Evolutionary conservation across 2,888 invertebrate genomes (phyloP), one percentile per base, ranked within the genome.

Genomic region (Epirrhoe tristata): DNA sequence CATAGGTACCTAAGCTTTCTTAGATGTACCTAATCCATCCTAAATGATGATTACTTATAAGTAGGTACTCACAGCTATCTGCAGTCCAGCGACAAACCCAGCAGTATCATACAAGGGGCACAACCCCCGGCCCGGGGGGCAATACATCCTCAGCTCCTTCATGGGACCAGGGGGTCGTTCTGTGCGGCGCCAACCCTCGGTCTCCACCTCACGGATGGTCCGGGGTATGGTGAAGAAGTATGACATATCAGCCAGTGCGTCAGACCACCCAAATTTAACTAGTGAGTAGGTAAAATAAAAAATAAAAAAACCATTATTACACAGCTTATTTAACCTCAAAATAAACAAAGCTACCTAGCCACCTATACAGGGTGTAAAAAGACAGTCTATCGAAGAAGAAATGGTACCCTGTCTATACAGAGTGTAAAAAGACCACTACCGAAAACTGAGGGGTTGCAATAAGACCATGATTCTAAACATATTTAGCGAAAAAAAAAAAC

Each of bases 261-360:
- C 87, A 0, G 93, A 87, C 90, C 91, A 93, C 4, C 93, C 93
- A 73, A 93, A 92, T 72, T 89, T 93, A 0, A 90, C 94, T 94
- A 72, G 50, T 46, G n/a, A n/a, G n/a, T n/a, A n/a, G n/a, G n/a
- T n/a, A n/a, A n/a, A n/a, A n/a, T n/a, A n/a, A n/a, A 24, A 24
- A 24, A 24, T 24, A 24, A 24, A 24, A 24, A 24, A 24, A 24
- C 24, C 1, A 24, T n/a, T 4, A 7, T 46, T 10, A 17, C n/a
- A n/a, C n/a, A n/a, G n/a, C n/a, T n/a, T n/a, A n/a, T n/a, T n/a
- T n/a, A n/a, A n/a, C n/a, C n/a, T n/a, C n/a, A n/a, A n/a, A n/a
- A n/a, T n/a, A n/a, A n/a, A n/a, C n/a, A n/a, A n/a, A n/a, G n/a
- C n/a, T n/a, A n/a, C n/a, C n/a, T n/a, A n/a, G n/a, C n/a, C n/a